Evolutionary conservation across 2,113 vertebrate species (phyloP).

Genomic region (Hippocampus guttulatus): DNA sequence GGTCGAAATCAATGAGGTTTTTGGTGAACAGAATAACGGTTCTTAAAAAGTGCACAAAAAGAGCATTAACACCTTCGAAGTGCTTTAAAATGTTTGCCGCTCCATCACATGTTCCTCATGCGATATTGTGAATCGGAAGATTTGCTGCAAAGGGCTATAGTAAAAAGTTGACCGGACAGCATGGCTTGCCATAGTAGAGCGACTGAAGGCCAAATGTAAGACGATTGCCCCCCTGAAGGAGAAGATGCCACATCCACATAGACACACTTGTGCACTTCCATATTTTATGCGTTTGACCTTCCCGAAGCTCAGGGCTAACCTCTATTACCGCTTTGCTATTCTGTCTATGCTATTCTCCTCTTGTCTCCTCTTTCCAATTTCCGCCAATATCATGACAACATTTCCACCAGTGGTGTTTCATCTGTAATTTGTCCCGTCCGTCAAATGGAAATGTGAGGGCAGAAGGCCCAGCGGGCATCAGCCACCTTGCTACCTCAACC

Average conservation of each 20-base stretch:
- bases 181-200: background rate
- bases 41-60: background rate
- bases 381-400: conserved; percentile 44
- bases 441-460: conserved; percentile 61
- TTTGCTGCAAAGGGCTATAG: background rate
- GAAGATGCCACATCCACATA: conserved; percentile 14
- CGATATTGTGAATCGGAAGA: background rate
- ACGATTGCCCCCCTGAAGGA: conserved; percentile 13
- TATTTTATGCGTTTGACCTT: conserved; percentile 54
- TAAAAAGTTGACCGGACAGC: background rate
- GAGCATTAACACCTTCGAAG: background rate
- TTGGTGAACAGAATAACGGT: background rate
- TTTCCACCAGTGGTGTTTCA: conserved; percentile 50
- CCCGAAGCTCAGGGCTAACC: conserved; percentile 27
- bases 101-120: background rate
- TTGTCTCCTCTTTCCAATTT: conserved; percentile 23
- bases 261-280: conserved; percentile 23
- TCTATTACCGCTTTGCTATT: conserved; percentile 40
- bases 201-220: conserved; percentile 24
- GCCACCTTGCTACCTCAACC: conserved; percentile 55
- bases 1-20: background rate
- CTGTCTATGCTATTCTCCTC: conserved; percentile 17
- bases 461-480: conserved; percentile 42
- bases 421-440: conserved; percentile 67
- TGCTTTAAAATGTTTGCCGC: background rate